Conservation (phyloP, 2,888 invertebrate species). For the Trypoxylon attenuatum region DNA sequence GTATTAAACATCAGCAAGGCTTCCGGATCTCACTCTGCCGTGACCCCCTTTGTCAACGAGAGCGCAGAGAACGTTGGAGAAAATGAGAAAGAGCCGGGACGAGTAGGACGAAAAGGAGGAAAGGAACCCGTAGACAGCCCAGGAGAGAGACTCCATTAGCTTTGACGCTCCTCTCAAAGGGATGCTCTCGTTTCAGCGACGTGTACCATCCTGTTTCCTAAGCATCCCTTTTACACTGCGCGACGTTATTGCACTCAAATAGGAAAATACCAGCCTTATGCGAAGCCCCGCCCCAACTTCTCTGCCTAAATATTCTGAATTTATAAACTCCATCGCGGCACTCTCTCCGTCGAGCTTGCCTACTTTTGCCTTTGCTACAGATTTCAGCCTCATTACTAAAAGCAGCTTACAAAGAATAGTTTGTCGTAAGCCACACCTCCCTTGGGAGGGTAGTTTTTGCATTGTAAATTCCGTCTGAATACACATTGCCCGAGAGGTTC, state of each 20-base stretch:
- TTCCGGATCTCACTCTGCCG: slow-evolving; percentile 33
- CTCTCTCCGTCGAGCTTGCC: slow-evolving; percentile 20
- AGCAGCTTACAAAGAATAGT: too few species aligned
- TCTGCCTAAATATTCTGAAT: slow-evolving; percentile 67
- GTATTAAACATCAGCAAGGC: slow-evolving; percentile 55
- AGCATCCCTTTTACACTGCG: slow-evolving; percentile 63
- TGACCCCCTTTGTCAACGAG: slow-evolving; percentile 40
- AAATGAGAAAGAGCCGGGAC: background rate
- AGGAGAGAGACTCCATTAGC: slow-evolving; percentile 65
- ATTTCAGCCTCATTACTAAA: slow-evolving; percentile 44
- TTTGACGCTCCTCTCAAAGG: slow-evolving; percentile 72
- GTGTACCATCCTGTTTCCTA: slow-evolving; percentile 70
- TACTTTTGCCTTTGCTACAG: slow-evolving; percentile 43
- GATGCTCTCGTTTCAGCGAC: slow-evolving; percentile 66
- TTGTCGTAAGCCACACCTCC: too few species aligned
- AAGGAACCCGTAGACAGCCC: background rate
- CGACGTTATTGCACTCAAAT: slow-evolving; percentile 56
- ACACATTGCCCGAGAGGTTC: too few species aligned
- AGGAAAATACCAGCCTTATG: slow-evolving; percentile 47
- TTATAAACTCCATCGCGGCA: slow-evolving; percentile 56
- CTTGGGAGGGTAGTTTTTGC: too few species aligned
- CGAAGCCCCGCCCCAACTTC: slow-evolving; percentile 8
- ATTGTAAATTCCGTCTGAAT: too few species aligned
- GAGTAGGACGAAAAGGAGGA: background rate
- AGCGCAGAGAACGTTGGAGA: slow-evolving; percentile 10